phyloP scores from a whole-genome alignment of 2,797 vertebrate species.

The Falco rusticolus region DNA sequence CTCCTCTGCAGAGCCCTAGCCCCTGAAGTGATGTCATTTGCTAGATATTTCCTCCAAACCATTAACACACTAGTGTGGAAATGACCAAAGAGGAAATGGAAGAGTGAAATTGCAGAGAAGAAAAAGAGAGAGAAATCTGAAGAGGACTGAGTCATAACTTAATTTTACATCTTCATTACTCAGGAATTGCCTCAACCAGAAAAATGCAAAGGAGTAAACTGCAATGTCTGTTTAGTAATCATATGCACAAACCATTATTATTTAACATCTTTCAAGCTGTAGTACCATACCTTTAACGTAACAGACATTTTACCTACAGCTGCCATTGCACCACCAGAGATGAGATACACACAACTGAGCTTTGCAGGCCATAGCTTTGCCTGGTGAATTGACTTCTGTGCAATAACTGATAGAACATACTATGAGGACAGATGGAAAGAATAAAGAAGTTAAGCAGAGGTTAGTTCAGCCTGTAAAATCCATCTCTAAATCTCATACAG shows the following conservation, averaged over 20 bases:
- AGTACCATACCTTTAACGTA: neutral
- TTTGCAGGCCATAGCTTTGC: neutral
- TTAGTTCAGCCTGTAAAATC: neutral
- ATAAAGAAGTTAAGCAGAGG: neutral
- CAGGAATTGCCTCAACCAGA: neutral
- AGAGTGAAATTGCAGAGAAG: neutral
- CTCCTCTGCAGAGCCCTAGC: neutral
- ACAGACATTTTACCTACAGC: neutral
- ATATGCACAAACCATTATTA: neutral
- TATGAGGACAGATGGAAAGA: neutral
- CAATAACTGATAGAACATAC: neutral
- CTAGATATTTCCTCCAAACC: neutral
- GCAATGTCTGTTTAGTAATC: neutral
- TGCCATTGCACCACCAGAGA: neutral
- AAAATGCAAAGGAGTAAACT: constrained; percentile 1
- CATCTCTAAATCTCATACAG: neutral
- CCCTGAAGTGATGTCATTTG: neutral
- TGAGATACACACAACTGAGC: neutral
- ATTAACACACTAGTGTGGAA: neutral
- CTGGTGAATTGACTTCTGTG: neutral
- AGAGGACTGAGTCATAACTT: neutral
- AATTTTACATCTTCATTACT: neutral
- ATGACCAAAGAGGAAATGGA: neutral
- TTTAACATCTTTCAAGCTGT: neutral
- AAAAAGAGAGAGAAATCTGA: neutral